Percentiles rank a stretch among this genome's conserved stretches.
These are phyloP conservation scores for Gallirallus australis DNA, from an alignment of 2,797 vertebrate genomes.

Conservation along the genomic window DNA sequence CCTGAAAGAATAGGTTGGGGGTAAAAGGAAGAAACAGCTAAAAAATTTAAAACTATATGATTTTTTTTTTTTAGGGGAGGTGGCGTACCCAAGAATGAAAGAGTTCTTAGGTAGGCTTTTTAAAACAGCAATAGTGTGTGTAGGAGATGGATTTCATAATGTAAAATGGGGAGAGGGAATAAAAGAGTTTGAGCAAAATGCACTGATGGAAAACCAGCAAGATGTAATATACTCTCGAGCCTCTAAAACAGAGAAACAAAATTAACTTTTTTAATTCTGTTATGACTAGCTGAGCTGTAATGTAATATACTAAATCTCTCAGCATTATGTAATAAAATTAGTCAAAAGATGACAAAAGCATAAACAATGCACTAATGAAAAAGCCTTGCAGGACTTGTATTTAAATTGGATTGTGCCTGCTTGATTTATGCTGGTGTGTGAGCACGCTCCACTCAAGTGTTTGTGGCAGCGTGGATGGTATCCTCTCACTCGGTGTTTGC, in stretches of 20 bases:
- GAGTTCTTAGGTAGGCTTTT: not conserved
- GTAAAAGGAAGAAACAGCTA: not conserved
- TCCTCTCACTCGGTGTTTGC: not conserved
- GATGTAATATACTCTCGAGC: not conserved
- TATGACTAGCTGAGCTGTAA: constrained; percentile 34
- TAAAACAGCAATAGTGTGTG: rapidly evolving
- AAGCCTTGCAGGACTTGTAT: constrained; percentile 31
- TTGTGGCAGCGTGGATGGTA: not conserved
- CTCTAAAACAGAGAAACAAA: constrained; percentile 32
- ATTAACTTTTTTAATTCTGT: constrained; percentile 41
- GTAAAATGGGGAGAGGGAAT: not conserved
- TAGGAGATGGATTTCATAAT: not conserved
- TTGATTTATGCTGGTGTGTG: constrained; percentile 45
- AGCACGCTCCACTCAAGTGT: not conserved
- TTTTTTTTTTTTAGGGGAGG: not conserved
- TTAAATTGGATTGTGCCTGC: constrained; percentile 54
- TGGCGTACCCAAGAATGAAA: not conserved
- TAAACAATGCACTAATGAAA: constrained; percentile 57
- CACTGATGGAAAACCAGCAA: not conserved
- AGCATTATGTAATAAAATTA: constrained; percentile 59
- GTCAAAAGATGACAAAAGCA: constrained; percentile 62
- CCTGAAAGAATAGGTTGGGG: not conserved
- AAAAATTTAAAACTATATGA: not conserved
- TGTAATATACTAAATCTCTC: constrained; percentile 32
- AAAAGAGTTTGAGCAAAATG: not conserved